Evolutionary conservation across 2,797 vertebrate species (phyloP), one percentile per base, ranked within the genome.

Genomic region (Ctenosaura bakeri): DNA sequence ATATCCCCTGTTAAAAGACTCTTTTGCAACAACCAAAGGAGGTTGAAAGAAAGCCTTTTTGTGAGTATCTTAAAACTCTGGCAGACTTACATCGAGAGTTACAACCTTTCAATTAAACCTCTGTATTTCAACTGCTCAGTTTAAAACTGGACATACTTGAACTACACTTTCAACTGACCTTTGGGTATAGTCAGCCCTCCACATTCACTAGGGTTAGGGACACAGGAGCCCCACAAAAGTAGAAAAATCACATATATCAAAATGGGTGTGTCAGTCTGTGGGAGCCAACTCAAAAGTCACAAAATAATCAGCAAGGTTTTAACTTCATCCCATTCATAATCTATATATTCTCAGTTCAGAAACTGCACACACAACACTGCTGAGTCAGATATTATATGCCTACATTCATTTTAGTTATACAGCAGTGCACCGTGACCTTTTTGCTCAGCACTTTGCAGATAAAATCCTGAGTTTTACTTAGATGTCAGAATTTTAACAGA

Each of bases 371-470:
- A 84, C 2, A 81, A 87, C 4, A 88, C 5, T 77, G 69, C 84
- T 52, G 16, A 82, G 38, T 87, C 79, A 69, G 32, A 46, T 86
- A 10, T 94, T 52, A 20, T 82, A 42, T 42, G 87, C 80, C 4
- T 1, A 0, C 64, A 90, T 46, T 76, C 4, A 24, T 32, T 22
- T 90, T 59, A 71, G 32, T 24, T 91, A 32, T 1, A 78, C 42
- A 77, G 73, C 42, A 78, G 71, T 20, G 26, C 59, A 29, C 2
- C 18, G 56, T 64, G 7, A 84, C 81, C 38, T 78, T 89, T 64
- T 66, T 35, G 59, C 22, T 89, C 59, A 89, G 56, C 56, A 77
- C 71, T 89, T 84, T 84, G 54, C 56, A 77, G 54, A 84, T 50
- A 83, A 89, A 84, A 89, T 52, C 82, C 29, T 69, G 66, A 77